Percentiles rank a stretch among this genome's conserved stretches.
Evolutionary conservation across 2,113 vertebrate genomes (phyloP).

Genomic region (Pseudorectes ferrugineus): DNA sequence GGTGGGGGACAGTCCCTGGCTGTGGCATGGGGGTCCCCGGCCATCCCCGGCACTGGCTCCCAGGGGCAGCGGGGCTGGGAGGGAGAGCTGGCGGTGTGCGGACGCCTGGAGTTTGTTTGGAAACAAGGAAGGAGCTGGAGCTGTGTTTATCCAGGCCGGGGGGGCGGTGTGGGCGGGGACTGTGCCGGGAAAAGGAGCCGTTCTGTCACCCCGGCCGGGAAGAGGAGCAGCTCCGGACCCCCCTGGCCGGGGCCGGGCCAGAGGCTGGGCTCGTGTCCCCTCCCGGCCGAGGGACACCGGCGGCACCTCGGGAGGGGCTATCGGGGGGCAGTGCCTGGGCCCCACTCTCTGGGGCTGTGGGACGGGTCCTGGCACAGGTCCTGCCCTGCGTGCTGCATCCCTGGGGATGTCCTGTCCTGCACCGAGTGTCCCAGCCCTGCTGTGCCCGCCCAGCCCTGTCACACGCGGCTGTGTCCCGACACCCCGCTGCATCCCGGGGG

Average conservation of each 20-base stretch:
- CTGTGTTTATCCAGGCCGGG: not conserved
- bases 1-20: too few species aligned
- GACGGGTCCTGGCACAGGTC: fast-evolving
- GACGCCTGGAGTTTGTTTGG: not conserved
- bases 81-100: fast-evolving
- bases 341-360: fast-evolving
- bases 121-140: not conserved
- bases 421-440: fast-evolving
- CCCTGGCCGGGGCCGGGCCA: not conserved
- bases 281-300: not conserved
- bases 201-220: not conserved
- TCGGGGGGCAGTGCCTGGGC: not conserved
- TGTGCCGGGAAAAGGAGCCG: not conserved
- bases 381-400: fast-evolving
- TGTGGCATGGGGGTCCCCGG: fast-evolving
- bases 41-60: fast-evolving
- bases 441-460: fast-evolving
- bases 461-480: fast-evolving
- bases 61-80: fast-evolving
- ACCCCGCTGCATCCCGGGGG: fast-evolving
- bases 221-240: not conserved
- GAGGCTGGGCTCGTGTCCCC: not conserved
- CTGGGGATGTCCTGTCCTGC: not conserved
- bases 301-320: too few species aligned
- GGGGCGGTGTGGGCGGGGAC: not conserved